Base-by-base conservation (phyloP, 2,113 vertebrate species). In the Diadophis punctatus region DNA sequence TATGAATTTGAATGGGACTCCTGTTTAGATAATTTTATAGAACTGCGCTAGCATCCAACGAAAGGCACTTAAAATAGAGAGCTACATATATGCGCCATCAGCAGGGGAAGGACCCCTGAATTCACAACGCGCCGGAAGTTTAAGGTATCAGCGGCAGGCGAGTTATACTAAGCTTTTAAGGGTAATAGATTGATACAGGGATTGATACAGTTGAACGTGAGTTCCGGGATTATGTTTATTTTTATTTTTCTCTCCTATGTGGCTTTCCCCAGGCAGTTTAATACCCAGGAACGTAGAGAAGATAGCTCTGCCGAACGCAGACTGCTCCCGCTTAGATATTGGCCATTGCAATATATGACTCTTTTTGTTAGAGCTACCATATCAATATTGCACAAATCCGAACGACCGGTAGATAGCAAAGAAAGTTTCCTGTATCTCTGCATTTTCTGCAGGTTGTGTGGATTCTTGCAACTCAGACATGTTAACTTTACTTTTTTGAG, bases 21-120 rank as follows among this genome's bases (percentile, higher is more conserved):
- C 2, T 39, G 34, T 80, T 80, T 43, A 80, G 16, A 39, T 80
- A 39, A 22, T 39, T 18, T 68, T 34, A 68, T 1, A 10, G 20
- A 49, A 58, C 8, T 3, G 48, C 16, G 4, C 34, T 8, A 4
- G 22, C 14, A 53, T 39, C 0, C 18, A 34, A 52, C 1, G 0
- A 0, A 1, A 6, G 1, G 25, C n/a, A 0, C 14, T 1, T 4
- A 0, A 8, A 5, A 5, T 0, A 8, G 90, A 39, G 87, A 89
- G 16, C 87, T 56, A 49, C 1, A 0, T 5, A 16, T 6, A 0
- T n/a, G 87, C 87, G 87, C 53, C 55, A 8, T 34, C 52, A 5
- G 0, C 1, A 34, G 4, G 52, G 27, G 16, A 93, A 60, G 90
- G 48, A 56, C 93, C 87, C 25, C 25, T 8, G 11, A 34, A 9